Base-by-base conservation (phyloP, 2,113 vertebrate genomes). In the Eolophus roseicapilla region DNA sequence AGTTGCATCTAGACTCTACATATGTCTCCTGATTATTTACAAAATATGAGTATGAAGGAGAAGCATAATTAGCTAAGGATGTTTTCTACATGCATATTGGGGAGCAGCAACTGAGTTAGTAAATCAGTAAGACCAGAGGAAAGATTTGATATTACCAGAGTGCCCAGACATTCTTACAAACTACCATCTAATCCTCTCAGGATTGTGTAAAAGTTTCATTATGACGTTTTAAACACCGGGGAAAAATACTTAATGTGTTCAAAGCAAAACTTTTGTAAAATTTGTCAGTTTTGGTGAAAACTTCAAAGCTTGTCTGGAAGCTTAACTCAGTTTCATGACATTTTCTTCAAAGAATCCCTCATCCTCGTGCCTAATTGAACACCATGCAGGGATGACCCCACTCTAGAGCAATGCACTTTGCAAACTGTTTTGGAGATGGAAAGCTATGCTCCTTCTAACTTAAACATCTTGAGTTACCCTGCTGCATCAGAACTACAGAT, bases 311-410 rank as follows among this genome's bases (percentile, higher is more conserved):
- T 68, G 15, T 64, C 28, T 68, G 9, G 31, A 76, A 80, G 19
- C 8, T 47, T 19, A 88, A 75, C 23, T 49, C 16, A 21, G 25
- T 64, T 91, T 73, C 29, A 25, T 44, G n/a, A 24, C 10, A 3
- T 0, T 37, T 88, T 47, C 12, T 65, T 39, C 50, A 85, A 88
- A 65, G 44, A 69, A 57, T 65, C 2, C 2, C 7, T 75, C 11
- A 18, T 29, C 6, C 11, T 57, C 8, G 10, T 71, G 11, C 14
- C 7, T 37, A 46, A n/a, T 9, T 16, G 11, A 69, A 17, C 5
- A 43, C 18, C 1, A 1, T 4, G 3, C 3, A 57, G 28, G 37
- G 68, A 77, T 29, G 6, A 7, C 47, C 11, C 8, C 5, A 24
- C 15, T 53, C 24, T 31, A 62, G 55, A 59, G 8, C 27, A 63